Percentiles rank a stretch among this genome's conserved stretches.
Conservation (phyloP, 2,113 vertebrate genomes). For the Gambusia affinis region DNA sequence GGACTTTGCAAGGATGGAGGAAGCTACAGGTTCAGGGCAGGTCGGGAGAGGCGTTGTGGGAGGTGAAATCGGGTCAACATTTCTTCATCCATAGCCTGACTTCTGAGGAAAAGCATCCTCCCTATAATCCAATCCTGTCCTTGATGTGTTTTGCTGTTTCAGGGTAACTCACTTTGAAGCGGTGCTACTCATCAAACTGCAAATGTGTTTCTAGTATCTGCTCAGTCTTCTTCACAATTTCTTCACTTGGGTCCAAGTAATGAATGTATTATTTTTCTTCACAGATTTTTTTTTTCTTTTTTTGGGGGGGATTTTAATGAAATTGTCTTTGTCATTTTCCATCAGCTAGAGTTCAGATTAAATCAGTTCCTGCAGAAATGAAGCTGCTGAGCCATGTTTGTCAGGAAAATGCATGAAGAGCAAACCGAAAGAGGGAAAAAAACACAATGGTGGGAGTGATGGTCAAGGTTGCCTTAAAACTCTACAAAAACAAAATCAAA, state of each 20-base stretch:
- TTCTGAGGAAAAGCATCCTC: slow-evolving; percentile 65
- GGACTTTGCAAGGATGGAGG: slow-evolving; percentile 79
- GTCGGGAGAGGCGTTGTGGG: slow-evolving; percentile 70
- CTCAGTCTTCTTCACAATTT: slow-evolving; percentile 31
- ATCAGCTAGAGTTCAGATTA: slow-evolving; percentile 49
- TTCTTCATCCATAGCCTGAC: slow-evolving; percentile 81
- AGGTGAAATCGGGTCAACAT: slow-evolving; percentile 73
- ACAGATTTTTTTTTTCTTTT: slow-evolving; percentile 28
- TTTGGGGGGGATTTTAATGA: slow-evolving; percentile 20
- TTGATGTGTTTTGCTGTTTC: slow-evolving; percentile 49
- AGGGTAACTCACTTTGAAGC: slow-evolving; percentile 50
- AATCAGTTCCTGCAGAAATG: slow-evolving; percentile 67
- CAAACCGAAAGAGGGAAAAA: slow-evolving; percentile 78
- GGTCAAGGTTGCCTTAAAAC: slow-evolving; percentile 78
- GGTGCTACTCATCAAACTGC: slow-evolving; percentile 55
- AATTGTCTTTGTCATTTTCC: slow-evolving; percentile 50
- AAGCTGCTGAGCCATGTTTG: slow-evolving; percentile 73
- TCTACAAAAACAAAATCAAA: slow-evolving; percentile 68
- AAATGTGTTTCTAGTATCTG: slow-evolving; percentile 51
- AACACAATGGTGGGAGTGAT: slow-evolving; percentile 82
- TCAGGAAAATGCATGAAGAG: slow-evolving; percentile 82
- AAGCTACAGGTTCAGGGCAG: slow-evolving; percentile 72
- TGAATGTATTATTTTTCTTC: slow-evolving; percentile 51
- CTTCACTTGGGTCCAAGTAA: slow-evolving; percentile 52
- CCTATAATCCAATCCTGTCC: slow-evolving; percentile 61